phyloP scores from a whole-genome alignment of 2,797 vertebrate species.

The Echiichthys vipera region DNA sequence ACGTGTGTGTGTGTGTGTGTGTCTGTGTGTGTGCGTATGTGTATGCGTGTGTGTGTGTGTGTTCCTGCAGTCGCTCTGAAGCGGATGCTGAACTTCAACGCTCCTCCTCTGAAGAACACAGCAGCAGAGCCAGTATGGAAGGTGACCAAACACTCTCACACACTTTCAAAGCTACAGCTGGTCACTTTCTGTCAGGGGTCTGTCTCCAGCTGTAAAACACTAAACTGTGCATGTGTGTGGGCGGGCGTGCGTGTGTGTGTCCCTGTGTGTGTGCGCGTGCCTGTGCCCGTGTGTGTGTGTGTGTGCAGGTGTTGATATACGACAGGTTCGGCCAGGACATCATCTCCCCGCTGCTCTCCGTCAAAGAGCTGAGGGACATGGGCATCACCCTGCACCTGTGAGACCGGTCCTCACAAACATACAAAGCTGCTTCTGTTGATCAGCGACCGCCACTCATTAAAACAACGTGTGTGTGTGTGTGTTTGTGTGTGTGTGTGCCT shows the following conservation, averaged over 20 bases:
- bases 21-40: conserved; percentile 18
- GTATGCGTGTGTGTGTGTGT: conserved; percentile 16
- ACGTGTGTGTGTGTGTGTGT: too few species aligned
- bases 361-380: conserved; percentile 98
- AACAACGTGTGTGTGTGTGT: background rate
- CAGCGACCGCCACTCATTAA: background rate
- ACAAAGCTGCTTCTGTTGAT: background rate
- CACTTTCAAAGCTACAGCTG: too few species aligned
- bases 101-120: conserved; percentile 94
- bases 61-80: conserved; percentile 90
- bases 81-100: conserved; percentile 98
- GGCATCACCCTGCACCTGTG: conserved; percentile 98
- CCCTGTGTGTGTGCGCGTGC: background rate
- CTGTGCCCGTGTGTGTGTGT: background rate
- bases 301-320: conserved; percentile 92
- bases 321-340: conserved; percentile 98
- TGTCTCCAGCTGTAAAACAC: too few species aligned
- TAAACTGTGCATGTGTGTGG: background rate
- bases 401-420: conserved; percentile 50
- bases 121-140: conserved; percentile 97
- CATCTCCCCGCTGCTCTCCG: conserved; percentile 95
- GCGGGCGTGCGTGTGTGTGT: background rate
- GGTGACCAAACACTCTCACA: conserved; percentile 86
- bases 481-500: conserved; percentile 7
- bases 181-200: too few species aligned